Evolutionary conservation across 2,113 vertebrate genomes (phyloP), one percentile per base, ranked within the genome.

Genomic region (Odobenus rosmarus): DNA sequence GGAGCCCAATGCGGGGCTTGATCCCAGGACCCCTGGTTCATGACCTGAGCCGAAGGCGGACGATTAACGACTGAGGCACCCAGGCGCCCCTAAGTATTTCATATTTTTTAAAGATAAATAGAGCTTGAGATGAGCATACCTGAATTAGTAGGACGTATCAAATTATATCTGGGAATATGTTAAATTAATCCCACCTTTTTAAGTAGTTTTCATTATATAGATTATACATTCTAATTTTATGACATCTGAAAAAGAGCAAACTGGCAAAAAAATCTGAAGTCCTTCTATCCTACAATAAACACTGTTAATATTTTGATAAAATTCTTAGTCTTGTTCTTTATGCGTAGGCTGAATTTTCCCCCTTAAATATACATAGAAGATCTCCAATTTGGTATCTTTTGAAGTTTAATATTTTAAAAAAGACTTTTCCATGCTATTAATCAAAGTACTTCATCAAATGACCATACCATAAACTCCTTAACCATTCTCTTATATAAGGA

Each of bases 281-380:
- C 5, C 46, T 84, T 62, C 57, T 64, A 76, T 57, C 23, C 26
- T 23, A 77, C 72, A 24, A 72, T 64, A 64, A 89, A 80, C 26
- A 77, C 1, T 49, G 31, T 82, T 64, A 84, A 57, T 8, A 97
- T 71, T 79, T 36, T 80, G 19, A 91, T 85, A 61, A 83, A 94
- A 16, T 74, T 92, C n/a, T 95, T 96, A 86, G 57, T 86, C 31
- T 85, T 93, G 5, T 85, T 94, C 46, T 82, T 74, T 88, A 88
- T 26, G 10, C 12, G 42, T 2, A 62, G 53, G 33, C 9, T 71
- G 93, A 26, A 39, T 53, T 90, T 79, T 18, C 14, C 53, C 57
- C 57, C 24, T 88, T 90, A 51, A 51, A 83, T 49, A 36, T n/a
- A 81, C n/a, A 59, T 42, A 72, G 16, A 79, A 15, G 11, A 39